Evolutionary conservation across 2,113 vertebrate species (phyloP), one percentile per base, ranked within the genome.

Genomic region (Perca schrenkii): DNA sequence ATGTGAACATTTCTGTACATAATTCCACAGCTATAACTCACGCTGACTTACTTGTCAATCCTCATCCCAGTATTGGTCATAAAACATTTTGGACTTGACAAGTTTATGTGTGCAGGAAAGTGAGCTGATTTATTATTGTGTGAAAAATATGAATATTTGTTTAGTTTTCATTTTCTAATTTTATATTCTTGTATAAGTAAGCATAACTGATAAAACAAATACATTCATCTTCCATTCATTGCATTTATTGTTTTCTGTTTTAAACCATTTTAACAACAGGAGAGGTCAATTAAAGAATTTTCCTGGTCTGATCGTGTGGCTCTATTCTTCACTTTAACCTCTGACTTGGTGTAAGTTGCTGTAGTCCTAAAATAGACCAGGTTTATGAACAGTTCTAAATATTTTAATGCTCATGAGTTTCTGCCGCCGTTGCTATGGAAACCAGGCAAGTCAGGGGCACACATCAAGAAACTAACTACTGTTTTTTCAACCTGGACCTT

Each of bases 1-100:
- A 71, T 47, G 43, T 74, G 63, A 78, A 68, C 74, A 85, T 68
- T 61, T 64, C 47, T 79, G 63, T 63, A 87, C 64, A 79, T 62
- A 77, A 69, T 63, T 67, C 34, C 49, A 15, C 34, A 46, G 67
- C 57, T 15, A 25, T 19, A 53, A 34, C 75, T 68, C 80, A 74
- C 0, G 13, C 60, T 84, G 64, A 80, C 58, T 64, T 31, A 54
- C 62, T n/a, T 52, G 22, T 86, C 82, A 76, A 22, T 86, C 64
- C 10, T 74, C 78, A 62, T 43, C 40, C 28, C 4, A 74, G 74
- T 77, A 76, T 73, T 36, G 36, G 8, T 31, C 25, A 74, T 58
- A 60, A 56, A 76, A 0, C 2, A 0, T n/a, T 56, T 56, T 25
- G 25, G 68, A 78, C 63, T 52, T 63, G 65, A 58, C 15, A 40